These are phyloP conservation scores for Eustalomyia histrio DNA, from an alignment of 2,888 invertebrate genomes.

Conservation along the genomic window DNA sequence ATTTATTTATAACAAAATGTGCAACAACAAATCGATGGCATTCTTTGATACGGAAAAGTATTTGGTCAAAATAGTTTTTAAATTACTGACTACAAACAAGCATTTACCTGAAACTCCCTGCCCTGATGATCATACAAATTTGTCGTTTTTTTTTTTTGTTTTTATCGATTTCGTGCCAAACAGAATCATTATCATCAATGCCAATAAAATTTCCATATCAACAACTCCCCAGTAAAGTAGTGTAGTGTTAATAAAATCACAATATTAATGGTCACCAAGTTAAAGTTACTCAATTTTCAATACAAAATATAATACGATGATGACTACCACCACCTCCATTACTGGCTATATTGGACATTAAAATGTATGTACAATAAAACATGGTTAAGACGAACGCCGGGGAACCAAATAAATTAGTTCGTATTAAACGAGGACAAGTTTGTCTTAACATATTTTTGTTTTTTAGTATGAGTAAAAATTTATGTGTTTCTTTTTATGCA, in stretches of 20 bases:
- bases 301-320: slow-evolving; percentile 16
- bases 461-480: no score
- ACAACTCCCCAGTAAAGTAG: slow-evolving; percentile 37
- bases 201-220: slow-evolving; percentile 50
- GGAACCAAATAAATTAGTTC: no score
- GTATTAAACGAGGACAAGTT: no score
- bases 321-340: background rate
- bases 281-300: slow-evolving; percentile 39
- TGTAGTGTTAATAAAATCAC: slow-evolving; percentile 52
- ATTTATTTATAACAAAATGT: no score
- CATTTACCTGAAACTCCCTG: no score
- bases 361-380: background rate
- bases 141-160: background rate
- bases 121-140: slow-evolving; percentile 1
- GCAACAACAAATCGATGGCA: no score
- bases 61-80: no score
- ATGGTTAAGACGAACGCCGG: no score
- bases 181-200: slow-evolving; percentile 37
- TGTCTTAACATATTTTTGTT: no score
- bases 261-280: slow-evolving; percentile 53
- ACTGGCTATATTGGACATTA: slow-evolving; percentile 19
- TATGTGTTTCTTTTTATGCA: no score
- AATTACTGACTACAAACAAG: no score
- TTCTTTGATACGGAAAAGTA: no score
- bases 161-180: slow-evolving; percentile 4